Base-by-base conservation (phyloP, 1,140 invertebrate genomes). In the Drosophila kanapiae region DNA sequence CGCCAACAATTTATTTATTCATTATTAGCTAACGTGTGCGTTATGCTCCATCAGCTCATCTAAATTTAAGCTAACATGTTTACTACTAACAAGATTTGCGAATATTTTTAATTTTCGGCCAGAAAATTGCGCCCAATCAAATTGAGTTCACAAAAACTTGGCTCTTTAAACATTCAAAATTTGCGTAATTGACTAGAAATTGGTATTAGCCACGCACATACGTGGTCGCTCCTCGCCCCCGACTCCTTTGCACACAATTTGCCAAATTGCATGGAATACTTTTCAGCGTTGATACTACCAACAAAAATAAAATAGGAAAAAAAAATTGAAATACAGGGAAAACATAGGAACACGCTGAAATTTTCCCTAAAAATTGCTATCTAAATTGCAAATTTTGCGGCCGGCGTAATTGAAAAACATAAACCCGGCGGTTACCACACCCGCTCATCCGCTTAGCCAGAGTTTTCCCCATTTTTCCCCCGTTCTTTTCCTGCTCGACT, bases 321-420 rank as follows among this genome's bases (percentile, higher is more conserved):
- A 14, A 23, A 23, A 23, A 23, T 23, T 1, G 23, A 23, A 38
- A 31, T 31, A 6, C 9, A 29, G 7, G 13, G 27, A 16, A 33
- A 51, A 31, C 35, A 43, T 7, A 18, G 33, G 53, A 43, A 31
- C 33, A 47, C 53, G 63, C 33, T 48, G 56, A 63, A 70, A 71
- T 71, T 56, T 71, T 16, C 47, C 49, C 53, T 72, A 62, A 80
- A 83, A 71, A 80, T 79, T 68, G 76, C 70, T 78, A 88, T 88
- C 80, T 87, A 88, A 87, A 87, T 88, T 87, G 84, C 85, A 88
- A 88, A 88, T 88, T 84, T 84, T 57, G 85, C 61, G 84, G 84
- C 69, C 75, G 56, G 54, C 68, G 85, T 88, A 88, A 88, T 90
- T 88, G 84, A 90, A 88, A 88, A 88, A 87, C 80, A 83, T 83